Percentiles rank a stretch among this genome's conserved stretches.
These are phyloP conservation scores for Austrolebias charrua DNA, from an alignment of 2,797 vertebrate species.

Conservation along the genomic window DNA sequence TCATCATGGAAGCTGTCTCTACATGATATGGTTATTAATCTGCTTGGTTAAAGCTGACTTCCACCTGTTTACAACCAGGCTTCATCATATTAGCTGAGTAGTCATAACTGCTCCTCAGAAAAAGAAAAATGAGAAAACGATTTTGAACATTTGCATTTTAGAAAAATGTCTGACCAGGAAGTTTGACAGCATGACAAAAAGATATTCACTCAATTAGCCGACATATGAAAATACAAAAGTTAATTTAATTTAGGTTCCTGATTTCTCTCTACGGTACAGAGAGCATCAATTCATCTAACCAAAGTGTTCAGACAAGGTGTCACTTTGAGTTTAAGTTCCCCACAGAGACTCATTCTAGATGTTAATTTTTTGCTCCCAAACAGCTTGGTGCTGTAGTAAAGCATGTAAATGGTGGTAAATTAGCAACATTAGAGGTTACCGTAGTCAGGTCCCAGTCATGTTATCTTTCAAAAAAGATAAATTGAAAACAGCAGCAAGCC, in stretches of 20 bases:
- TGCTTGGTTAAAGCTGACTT: constrained; percentile 9
- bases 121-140: background rate
- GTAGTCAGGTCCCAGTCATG: constrained; percentile 34
- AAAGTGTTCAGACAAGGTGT: constrained; percentile 20
- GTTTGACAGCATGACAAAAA: background rate
- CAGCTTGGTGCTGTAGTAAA: constrained; percentile 39
- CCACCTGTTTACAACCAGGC: constrained; percentile 16
- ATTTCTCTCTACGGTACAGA: background rate
- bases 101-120: background rate
- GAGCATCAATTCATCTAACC: constrained; percentile 10
- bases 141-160: background rate
- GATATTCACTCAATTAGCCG: background rate
- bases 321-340: constrained; percentile 18
- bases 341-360: constrained; percentile 37
- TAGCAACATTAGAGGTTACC: constrained; percentile 55
- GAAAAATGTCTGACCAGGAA: background rate
- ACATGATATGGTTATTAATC: constrained; percentile 58
- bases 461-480: constrained; percentile 37
- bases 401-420: constrained; percentile 59
- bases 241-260: background rate
- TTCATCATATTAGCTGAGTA: constrained; percentile 15
- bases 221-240: background rate
- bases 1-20: constrained; percentile 39
- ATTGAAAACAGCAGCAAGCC: constrained; percentile 13
- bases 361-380: constrained; percentile 25